A percentile compares a stretch with the other conserved stretches of the same genome.
Evolutionary conservation across 2,797 vertebrate genomes (phyloP).

Genomic region (Morus bassanus): DNA sequence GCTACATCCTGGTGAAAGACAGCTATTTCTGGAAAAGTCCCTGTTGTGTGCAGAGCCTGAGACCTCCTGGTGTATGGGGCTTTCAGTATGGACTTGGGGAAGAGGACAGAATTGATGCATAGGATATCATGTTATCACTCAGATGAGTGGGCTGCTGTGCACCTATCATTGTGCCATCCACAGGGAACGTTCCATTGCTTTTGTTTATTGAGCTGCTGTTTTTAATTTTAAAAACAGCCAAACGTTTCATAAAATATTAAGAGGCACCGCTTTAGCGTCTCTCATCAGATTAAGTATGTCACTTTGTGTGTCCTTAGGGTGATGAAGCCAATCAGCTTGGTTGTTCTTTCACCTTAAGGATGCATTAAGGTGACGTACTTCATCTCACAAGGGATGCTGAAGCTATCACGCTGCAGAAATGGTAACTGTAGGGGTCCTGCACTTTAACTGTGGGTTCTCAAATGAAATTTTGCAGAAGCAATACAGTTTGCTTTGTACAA

Average conservation of each 20-base stretch:
- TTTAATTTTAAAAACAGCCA: conserved; percentile 44
- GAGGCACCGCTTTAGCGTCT: background rate
- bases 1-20: background rate
- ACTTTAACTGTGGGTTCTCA: conserved; percentile 36
- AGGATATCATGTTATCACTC: background rate
- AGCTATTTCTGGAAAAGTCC: background rate
- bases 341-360: conserved; percentile 35
- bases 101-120: background rate
- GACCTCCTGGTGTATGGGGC: background rate
- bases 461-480: conserved; percentile 55
- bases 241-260: conserved; percentile 57
- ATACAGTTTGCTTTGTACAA: conserved; percentile 13
- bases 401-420: conserved; percentile 20
- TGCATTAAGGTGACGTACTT: conserved; percentile 49
- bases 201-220: conserved; percentile 40
- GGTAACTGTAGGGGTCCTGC: conserved; percentile 45
- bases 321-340: conserved; percentile 34
- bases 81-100: background rate
- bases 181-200: background rate
- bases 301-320: conserved; percentile 35
- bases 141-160: background rate
- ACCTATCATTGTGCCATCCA: background rate
- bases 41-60: background rate
- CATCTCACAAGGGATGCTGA: conserved; percentile 46
- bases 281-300: conserved; percentile 50